Evolutionary conservation across 2,888 invertebrate genomes (phyloP), one percentile per base, ranked within the genome.

Genomic region (Hetaerina titia): DNA sequence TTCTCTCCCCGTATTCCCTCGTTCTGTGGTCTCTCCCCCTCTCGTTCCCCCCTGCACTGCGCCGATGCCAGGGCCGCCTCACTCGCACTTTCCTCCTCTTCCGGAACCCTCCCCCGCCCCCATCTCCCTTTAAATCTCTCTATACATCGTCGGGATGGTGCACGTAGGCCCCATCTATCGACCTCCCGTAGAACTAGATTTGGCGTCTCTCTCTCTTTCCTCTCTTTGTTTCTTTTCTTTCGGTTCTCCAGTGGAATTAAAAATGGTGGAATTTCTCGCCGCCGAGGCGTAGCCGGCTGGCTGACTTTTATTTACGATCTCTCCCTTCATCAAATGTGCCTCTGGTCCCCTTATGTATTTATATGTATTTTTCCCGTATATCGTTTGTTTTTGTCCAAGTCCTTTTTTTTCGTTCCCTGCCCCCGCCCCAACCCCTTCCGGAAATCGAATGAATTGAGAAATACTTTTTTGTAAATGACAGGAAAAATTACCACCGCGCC

Each of bases 21-120:
- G 94, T 95, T 95, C 94, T 92, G 89, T 69, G 94, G 95, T 95
- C 94, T 95, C 60, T 19, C 90, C 81, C n/a, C 81, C 89, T 81
- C n/a, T 87, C 74, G 15, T 74, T 45, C 45, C 81, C 69, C 31
- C 90, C 88, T 94, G 69, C 81, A 60, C 31, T 81, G 92, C 69
- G 95, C 87, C 57, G 58, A 57, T 89, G 22, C 57, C 25, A 45
- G 87, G 87, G 81, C 25, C 87, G 22, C 57, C 58, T 19, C 63
- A 31, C 31, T 63, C 64, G 25, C 64, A 17, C 63, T 57, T 19
- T 45, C 56, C 11, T 19, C 74, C 74, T 25, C 74, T 25, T 25
- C 25, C 15, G 11, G 25, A 11, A 13, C 15, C 81, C 31, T 31
- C 22, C 19, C n/a, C 81, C 69, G 6, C 81, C 1, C 45, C 45